Conservation (phyloP, 2,113 vertebrate genomes). For the Anhinga rufa region DNA sequence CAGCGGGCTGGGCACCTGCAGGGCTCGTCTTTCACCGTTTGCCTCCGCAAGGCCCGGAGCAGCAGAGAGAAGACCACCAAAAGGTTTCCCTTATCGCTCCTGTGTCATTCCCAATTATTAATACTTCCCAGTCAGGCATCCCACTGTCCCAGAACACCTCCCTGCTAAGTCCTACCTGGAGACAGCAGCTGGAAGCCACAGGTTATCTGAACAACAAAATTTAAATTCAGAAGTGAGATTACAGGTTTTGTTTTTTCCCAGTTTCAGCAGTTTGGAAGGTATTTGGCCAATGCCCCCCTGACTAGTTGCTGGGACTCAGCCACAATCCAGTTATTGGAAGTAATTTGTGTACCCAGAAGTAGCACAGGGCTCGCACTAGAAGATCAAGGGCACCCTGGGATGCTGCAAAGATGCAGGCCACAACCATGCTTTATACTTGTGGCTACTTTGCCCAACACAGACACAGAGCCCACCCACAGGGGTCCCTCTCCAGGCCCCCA, state of each 20-base stretch:
- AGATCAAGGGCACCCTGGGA: not conserved
- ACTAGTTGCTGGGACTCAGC: not conserved
- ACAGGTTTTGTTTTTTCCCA: not conserved
- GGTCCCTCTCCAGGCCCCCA: not conserved
- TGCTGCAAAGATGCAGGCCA: not conserved
- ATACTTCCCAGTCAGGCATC: not conserved
- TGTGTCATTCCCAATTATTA: not conserved
- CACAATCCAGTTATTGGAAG: not conserved
- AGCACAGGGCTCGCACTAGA: not conserved
- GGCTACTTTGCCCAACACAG: not conserved
- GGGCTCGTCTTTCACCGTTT: conserved; percentile 8
- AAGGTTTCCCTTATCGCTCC: not conserved
- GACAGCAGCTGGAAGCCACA: not conserved
- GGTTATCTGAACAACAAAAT: not conserved
- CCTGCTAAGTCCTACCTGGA: not conserved
- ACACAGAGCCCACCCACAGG: not conserved
- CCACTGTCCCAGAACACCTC: not conserved
- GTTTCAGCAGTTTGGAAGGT: not conserved
- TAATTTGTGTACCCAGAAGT: not conserved
- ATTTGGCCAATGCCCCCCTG: not conserved
- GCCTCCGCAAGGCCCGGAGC: not conserved
- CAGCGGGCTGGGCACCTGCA: not conserved
- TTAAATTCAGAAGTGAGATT: not conserved
- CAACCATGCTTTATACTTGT: accelerated
- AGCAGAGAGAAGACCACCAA: not conserved